Evolutionary conservation across 2,888 invertebrate genomes (phyloP), one percentile per base, ranked within the genome.

Genomic region (Dasysyrphus albostriatus): DNA sequence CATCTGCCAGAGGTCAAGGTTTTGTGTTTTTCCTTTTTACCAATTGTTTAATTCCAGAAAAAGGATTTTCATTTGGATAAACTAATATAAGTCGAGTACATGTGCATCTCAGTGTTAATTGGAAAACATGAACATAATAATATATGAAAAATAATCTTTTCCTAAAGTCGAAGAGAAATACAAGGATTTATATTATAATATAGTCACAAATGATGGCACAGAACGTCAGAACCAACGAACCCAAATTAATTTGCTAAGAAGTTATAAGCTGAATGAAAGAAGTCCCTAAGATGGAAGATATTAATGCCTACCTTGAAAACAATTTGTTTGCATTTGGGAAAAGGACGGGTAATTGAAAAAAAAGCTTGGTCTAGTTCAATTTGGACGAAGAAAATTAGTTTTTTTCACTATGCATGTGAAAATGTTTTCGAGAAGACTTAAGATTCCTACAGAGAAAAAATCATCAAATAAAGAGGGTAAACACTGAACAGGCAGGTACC

Each of bases 1-100:
- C 61, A 61, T 61, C 61, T 42, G 39, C 59, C 59, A 32, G 24
- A 61, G 61, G 61, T 61, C 61, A 61, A 61, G 61, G 24, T 14
- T 24, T 24, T n/a, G 3, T 59, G 3, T 9, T 37, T 4, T 58
- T 29, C 6, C 14, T 32, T 34, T 59, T 37, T 1, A 12, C 10
- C 37, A 9, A 59, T 39, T 24, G 12, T 39, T n/a, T 16, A 7
- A 3, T 54, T 1, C 54, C 3, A 1, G 0, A 14, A 9, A 61
- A 42, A 42, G 42, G 42, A 61, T 59, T 19, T 59, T 39, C 59
- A 59, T 59, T 42, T 42, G 61, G 24, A 61, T 61, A 61, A 59
- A 59, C 39, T 39, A 7, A 37, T 59, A 39, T 19, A 59, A 58
- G 10, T 37, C 16, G 9, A 12, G 49, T 24, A 49, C 10, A 24